Evolutionary conservation across 2,888 invertebrate species (phyloP), one percentile per base, ranked within the genome.

Genomic region (Watsonalla cultraria): DNA sequence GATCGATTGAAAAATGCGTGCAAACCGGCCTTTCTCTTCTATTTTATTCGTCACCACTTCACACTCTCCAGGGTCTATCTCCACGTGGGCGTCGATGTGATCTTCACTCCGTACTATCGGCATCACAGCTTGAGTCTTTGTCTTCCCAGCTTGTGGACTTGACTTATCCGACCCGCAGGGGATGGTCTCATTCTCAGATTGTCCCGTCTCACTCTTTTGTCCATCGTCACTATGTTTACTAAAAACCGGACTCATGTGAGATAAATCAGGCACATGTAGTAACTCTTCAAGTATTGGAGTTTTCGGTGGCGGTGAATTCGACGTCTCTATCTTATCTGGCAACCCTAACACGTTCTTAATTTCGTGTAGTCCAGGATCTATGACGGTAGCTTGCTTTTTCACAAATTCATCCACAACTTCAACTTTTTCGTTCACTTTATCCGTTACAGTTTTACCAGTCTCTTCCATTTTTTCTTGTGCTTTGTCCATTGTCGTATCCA

Each of bases 131-230:
- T 91, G 91, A 1, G 89, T 91, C 64, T 90, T 91, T 5, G 78
- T 79, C 64, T 90, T 91, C 0, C 78, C 86, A 6, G 78, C 66
- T 57, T 82, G 86, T 7, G 91, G 91, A 65, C 91, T 91, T 5
- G 90, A 90, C 59, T 91, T 91, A 57, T 89, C 90, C 0, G 91
- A 91, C 6, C 78, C 87, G 64, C 91, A 91, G 0, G 88, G 84
- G 53, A 91, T 90, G 0, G 91, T 91, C 58, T 91, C 91, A 59
- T 90, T 90, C 58, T 91, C 91, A 4, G 91, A 91, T 54, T 90
- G 89, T 0, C 81, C 87, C 1, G 74, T 79, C 35, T 89, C 87
- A 64, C 90, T 90, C 59, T 84, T 90, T 56, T 85, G 87, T 7
- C 84, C 87, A 54, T 88, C 87, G 45, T 90, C 90, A 60, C 90